Base-by-base conservation (phyloP, 1,140 invertebrate species). In the Drosophila fuyamai region DNA sequence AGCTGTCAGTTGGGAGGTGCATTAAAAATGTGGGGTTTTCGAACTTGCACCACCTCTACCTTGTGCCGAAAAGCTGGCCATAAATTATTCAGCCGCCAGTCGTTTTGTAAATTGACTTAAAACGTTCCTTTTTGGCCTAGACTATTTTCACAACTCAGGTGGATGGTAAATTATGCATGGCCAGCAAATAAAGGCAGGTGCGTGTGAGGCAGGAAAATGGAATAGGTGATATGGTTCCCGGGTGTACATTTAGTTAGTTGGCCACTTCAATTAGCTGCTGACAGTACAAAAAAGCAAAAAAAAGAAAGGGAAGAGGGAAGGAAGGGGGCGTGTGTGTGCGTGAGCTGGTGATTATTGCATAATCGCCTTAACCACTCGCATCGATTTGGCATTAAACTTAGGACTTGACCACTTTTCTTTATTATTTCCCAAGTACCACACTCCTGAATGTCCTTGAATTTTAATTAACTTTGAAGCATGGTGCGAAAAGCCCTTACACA, bases 51-150 rank as follows among this genome's bases (percentile, higher is more conserved):
- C 47, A 32, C 48, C 48, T 10, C 29, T n/a, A 16, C 48, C 13
- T 32, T 32, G 61, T 4, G 63, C 76, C 72, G 48, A 53, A 79
- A 65, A 63, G 51, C 38, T 60, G 76, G 44, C 63, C 79, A 89
- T 88, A 47, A 88, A 88, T 88, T 62, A 88, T 88, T 88, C 56
- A 88, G 59, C 16, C 41, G 51, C 43, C 36, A 36, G 81, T 83
- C 81, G 61, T 76, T 83, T 51, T 40, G 77, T 59, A 88, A 88
- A 88, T 88, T 88, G 78, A 75, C 83, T 89, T 80, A 89, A 88
- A 88, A 68, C 47, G 82, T 76, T 88, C 55, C 71, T 62, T 66
- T 77, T 76, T 60, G 61, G 74, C 65, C 75, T 57, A 61, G 56
- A 88, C 83, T 88, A 73, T 88, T 82, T 86, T 76, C 60, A 66